These are phyloP conservation scores for Elegia similella DNA, from an alignment of 2,888 invertebrate species.

Conservation along the genomic window DNA sequence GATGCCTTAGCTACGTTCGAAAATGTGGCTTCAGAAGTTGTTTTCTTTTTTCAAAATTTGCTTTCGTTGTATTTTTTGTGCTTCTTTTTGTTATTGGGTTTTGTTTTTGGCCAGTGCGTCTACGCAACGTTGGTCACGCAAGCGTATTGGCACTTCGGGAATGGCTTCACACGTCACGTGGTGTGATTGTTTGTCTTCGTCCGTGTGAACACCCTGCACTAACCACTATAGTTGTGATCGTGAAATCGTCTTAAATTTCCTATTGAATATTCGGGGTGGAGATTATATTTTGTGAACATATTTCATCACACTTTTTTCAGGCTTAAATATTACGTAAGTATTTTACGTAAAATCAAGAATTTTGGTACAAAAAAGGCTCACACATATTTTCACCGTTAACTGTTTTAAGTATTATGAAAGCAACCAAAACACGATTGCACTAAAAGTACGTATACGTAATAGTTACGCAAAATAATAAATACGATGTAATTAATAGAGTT, in stretches of 20 bases:
- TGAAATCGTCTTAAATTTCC: conserved; percentile 13
- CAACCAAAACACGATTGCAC: neutral
- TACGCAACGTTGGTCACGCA: conserved; percentile 71
- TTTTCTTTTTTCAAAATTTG: conserved; percentile 17
- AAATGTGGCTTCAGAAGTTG: conserved; percentile 21
- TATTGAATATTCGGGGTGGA: neutral
- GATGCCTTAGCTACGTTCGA: conserved; percentile 34
- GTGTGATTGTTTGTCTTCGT: conserved; percentile 51
- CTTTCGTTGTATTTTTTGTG: conserved; percentile 26
- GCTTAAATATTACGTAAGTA: no score
- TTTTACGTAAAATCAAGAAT: no score
- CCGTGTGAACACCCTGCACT: conserved; percentile 39
- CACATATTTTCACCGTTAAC: neutral
- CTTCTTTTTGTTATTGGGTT: conserved; percentile 23
- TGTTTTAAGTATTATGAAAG: neutral
- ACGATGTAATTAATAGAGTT: no score
- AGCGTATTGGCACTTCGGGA: conserved; percentile 66
- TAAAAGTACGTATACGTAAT: neutral
- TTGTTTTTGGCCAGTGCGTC: conserved; percentile 61
- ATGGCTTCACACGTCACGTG: conserved; percentile 67
- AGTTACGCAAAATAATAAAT: no score
- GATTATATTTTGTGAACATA: no score
- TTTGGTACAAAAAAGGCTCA: neutral
- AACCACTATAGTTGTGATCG: conserved; percentile 37
- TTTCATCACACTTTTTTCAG: no score